Percentiles rank a stretch among this genome's conserved stretches.
Conservation (phyloP, 2,888 invertebrate genomes). For the Iselma pallidipennis region DNA sequence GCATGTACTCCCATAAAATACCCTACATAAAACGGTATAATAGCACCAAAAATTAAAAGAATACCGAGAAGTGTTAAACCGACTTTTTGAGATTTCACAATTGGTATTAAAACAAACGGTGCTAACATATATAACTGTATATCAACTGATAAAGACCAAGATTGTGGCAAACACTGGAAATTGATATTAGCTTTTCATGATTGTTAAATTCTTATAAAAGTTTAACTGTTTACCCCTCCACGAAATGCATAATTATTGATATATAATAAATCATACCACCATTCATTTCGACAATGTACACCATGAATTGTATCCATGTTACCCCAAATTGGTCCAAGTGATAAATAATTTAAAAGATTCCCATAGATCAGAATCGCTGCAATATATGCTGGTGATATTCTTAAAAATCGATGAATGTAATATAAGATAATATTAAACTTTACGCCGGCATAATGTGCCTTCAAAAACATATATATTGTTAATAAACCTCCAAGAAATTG, state of each 20-base stretch:
- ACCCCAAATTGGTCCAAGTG: slow-evolving; percentile 22
- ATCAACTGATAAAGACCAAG: slow-evolving; percentile 42
- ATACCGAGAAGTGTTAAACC: slow-evolving; percentile 2
- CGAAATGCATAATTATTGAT: too few relatives aligned
- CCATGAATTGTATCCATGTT: slow-evolving; percentile 3
- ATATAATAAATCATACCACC: too few relatives aligned
- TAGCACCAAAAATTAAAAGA: slow-evolving; percentile 2
- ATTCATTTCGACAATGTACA: too few relatives aligned
- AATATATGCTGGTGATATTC: slow-evolving; percentile 47
- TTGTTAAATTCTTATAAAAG: too few relatives aligned
- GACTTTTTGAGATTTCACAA: slow-evolving; percentile 26
- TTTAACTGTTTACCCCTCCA: slow-evolving; percentile 4
- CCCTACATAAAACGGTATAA: slow-evolving; percentile 9
- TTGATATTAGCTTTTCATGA: background rate
- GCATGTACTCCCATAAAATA: too few relatives aligned
- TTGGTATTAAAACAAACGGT: slow-evolving; percentile 34
- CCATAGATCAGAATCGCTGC: slow-evolving; percentile 9
- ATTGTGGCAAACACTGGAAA: slow-evolving; percentile 38
- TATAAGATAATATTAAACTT: slow-evolving; percentile 44
- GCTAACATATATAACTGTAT: slow-evolving; percentile 41
- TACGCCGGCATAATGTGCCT: slow-evolving; percentile 39
- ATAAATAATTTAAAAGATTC: slow-evolving; percentile 9
- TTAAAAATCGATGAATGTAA: slow-evolving; percentile 21
- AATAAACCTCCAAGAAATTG: slow-evolving; percentile 64
- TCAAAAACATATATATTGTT: slow-evolving; percentile 54